Evolutionary conservation across 2,797 vertebrate species (phyloP), one percentile per base, ranked within the genome.

Genomic region (Coregonus sp.): DNA sequence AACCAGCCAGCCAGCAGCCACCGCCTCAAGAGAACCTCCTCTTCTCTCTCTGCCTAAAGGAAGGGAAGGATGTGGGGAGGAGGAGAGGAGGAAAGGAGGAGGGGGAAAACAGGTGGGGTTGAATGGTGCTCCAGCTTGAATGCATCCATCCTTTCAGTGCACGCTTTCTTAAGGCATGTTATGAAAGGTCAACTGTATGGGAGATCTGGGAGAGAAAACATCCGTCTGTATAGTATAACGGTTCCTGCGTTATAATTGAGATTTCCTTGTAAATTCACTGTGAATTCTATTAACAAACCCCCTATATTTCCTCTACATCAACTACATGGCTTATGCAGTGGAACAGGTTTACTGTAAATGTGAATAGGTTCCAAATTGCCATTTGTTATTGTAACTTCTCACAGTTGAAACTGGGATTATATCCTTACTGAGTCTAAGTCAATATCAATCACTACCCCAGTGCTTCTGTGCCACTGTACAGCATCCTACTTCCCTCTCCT

Each of bases 41-140:
- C 70, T 78, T n/a, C 25, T 25, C 47, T 31, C 20, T 54, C 51
- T 56, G 12, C 52, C 25, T 72, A 12, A 14, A 72, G 70, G 15
- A 54, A 67, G 83, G 82, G 80, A 84, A 77, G 82, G 76, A 75
- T 81, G 81, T 68, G 78, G 78, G 86, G 7, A 47, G 40, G 40
- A 47, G 63, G 79, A 80, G 82, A 71, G 33, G 75, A 7, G 54
- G 69, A 65, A 40, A 77, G 56, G 52, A 74, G 73, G 75, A 66
- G 70, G 77, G 83, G 84, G 81, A 72, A 78, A 85, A 86, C 86
- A 89, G 88, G 87, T 88, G 85, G 79, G 71, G 80, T 75, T 79
- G 84, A 85, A 88, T 80, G 75, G 72, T 72, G 9, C 74, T 86
- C 75, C 69, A 75, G 70, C 40, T 72, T 84, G 68, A 88, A 86